phyloP scores from a whole-genome alignment of 2,113 vertebrate genomes.

The Rallus limicola region DNA sequence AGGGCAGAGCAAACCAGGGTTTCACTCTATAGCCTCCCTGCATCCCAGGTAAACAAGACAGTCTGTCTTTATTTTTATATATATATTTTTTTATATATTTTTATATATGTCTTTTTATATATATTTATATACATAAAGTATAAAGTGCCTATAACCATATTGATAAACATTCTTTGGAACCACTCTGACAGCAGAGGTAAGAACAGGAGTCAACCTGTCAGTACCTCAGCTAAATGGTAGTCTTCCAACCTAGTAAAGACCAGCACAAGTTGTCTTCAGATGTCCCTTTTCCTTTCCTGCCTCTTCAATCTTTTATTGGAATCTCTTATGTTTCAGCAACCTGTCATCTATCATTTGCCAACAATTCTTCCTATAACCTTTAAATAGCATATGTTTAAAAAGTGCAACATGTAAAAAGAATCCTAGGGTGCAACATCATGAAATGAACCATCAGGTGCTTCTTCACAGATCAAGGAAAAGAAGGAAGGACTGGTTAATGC shows the following conservation, averaged over 20 bases:
- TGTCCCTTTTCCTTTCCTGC: not conserved
- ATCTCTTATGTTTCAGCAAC: not conserved
- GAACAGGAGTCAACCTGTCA: not conserved
- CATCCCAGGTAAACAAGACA: not conserved
- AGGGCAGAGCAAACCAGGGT: not conserved
- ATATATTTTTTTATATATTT: no score
- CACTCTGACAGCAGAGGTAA: no score
- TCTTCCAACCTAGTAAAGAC: not conserved
- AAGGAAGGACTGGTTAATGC: not conserved
- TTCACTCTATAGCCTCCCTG: not conserved
- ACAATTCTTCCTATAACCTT: not conserved
- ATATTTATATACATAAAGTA: no score
- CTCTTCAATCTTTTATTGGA: not conserved
- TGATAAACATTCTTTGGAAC: no score
- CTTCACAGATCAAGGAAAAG: not conserved
- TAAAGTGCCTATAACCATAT: no score
- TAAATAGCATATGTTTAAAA: not conserved
- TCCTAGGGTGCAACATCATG: not conserved
- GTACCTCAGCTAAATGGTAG: not conserved
- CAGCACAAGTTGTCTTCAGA: not conserved
- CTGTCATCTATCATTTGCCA: constrained; percentile 5
- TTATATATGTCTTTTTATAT: no score
- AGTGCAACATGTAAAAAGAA: not conserved
- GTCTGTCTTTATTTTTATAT: not conserved
- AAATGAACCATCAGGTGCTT: not conserved